Evolutionary conservation across 2,797 vertebrate species (phyloP).

Genomic region (Hyperoplus immaculatus): DNA sequence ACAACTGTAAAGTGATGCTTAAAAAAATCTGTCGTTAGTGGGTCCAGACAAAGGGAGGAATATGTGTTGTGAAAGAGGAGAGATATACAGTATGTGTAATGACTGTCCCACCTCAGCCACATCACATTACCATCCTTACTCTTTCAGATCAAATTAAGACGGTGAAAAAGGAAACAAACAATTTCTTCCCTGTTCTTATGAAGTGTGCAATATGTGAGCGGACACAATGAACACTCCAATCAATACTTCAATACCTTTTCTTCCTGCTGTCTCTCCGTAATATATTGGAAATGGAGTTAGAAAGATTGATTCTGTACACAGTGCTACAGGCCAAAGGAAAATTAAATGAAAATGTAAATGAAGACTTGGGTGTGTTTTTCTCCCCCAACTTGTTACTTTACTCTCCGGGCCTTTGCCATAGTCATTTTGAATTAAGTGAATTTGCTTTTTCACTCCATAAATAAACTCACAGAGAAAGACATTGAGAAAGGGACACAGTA

Average conservation of each 20-base stretch:
- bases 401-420: conserved; percentile 68
- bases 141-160: conserved; percentile 75
- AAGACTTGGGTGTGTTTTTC: conserved; percentile 75
- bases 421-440: conserved; percentile 79
- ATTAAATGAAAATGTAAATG: conserved; percentile 90
- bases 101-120: conserved; percentile 71
- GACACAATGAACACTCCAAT: conserved; percentile 85
- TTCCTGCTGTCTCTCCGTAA: conserved; percentile 82
- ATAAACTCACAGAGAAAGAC: conserved; percentile 46
- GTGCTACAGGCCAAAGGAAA: conserved; percentile 83
- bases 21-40: conserved; percentile 16
- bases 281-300: conserved; percentile 89
- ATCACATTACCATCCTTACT: conserved; percentile 73
- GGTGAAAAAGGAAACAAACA: conserved; percentile 77
- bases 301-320: conserved; percentile 87
- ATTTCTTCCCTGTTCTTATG: conserved; percentile 81
- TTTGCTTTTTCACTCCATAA: conserved; percentile 74
- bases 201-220: conserved; percentile 82
- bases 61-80: conserved; percentile 29
- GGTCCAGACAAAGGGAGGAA: conserved; percentile 29
- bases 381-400: conserved; percentile 74
- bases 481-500: neutral
- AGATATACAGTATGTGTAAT: conserved; percentile 43
- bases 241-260: conserved; percentile 80
- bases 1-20: neutral